A percentile compares a stretch with the other conserved stretches of the same genome.
These are phyloP conservation scores for Coremacera marginata DNA, from an alignment of 2,888 invertebrate genomes.

Conservation along the genomic window DNA sequence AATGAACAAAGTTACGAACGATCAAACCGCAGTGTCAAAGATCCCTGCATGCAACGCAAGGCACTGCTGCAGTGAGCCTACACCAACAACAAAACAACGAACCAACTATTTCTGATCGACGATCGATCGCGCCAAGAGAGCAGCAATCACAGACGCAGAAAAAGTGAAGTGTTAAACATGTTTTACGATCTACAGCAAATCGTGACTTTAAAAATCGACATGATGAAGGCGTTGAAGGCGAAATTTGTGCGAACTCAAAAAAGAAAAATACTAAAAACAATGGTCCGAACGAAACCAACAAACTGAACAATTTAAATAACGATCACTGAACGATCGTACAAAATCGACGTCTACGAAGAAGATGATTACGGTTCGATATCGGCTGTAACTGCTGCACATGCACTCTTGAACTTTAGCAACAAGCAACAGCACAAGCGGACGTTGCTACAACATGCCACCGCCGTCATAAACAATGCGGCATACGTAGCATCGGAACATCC, in stretches of 20 bases:
- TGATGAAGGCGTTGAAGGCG: slow-evolving; percentile 40
- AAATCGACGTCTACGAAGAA: not conserved
- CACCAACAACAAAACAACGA: too few species aligned
- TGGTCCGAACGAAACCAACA: slow-evolving; percentile 1
- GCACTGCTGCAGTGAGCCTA: not conserved
- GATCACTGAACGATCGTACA: slow-evolving; percentile 29
- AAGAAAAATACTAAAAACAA: not conserved
- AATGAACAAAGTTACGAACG: slow-evolving; percentile 11
- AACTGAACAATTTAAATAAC: slow-evolving; percentile 32
- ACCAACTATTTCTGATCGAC: slow-evolving; percentile 9
- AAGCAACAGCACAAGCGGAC: not conserved
- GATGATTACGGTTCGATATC: slow-evolving; percentile 35
- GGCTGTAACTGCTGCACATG: slow-evolving; percentile 31
- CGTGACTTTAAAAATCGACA: slow-evolving; percentile 54
- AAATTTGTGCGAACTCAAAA: not conserved
- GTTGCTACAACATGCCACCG: slow-evolving; percentile 5
- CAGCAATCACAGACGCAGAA: slow-evolving; percentile 37
- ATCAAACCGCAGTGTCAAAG: not conserved
- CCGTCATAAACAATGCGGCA: slow-evolving; percentile 7
- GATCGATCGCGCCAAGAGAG: slow-evolving; percentile 22
- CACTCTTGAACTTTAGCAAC: slow-evolving; percentile 39
- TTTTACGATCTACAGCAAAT: slow-evolving; percentile 64
- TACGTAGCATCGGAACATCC: not conserved
- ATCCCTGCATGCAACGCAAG: not conserved
- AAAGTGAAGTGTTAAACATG: slow-evolving; percentile 61